A percentile compares a stretch with the other conserved stretches of the same genome.
These are phyloP conservation scores for Chelidonichthys spinosus DNA, from an alignment of 2,797 vertebrate species.

Conservation along the genomic window DNA sequence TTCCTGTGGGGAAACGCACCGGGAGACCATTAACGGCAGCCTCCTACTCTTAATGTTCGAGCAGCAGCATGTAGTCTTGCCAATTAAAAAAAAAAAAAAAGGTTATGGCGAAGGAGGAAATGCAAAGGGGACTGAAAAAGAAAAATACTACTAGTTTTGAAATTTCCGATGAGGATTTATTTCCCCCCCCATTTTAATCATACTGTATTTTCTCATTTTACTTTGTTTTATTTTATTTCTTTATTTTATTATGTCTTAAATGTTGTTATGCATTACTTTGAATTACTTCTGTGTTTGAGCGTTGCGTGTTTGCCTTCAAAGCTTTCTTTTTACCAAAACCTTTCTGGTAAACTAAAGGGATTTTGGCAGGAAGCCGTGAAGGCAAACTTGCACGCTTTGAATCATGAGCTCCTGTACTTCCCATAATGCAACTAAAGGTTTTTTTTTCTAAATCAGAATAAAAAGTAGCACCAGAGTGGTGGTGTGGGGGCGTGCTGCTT, in stretches of 20 bases:
- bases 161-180: neutral
- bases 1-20: conserved; percentile 85
- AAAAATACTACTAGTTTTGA: neutral
- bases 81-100: neutral
- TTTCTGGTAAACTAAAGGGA: neutral
- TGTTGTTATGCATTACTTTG: neutral
- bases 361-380: neutral
- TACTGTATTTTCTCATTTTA: neutral
- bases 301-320: too few species aligned
- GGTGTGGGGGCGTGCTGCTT: neutral
- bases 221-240: neutral
- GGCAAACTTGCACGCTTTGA: neutral
- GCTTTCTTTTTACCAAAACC: neutral
- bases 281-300: neutral
- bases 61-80: conserved; percentile 4
- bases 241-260: conserved; percentile 1
- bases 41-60: neutral
- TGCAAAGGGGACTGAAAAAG: neutral
- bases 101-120: neutral
- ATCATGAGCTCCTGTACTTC: neutral
- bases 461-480: neutral
- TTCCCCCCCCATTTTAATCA: too few species aligned
- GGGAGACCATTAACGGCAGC: neutral
- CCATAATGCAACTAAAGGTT: neutral
- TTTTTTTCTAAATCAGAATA: neutral